Conservation (phyloP, 2,113 vertebrate species). For the Nicator chloris region DNA sequence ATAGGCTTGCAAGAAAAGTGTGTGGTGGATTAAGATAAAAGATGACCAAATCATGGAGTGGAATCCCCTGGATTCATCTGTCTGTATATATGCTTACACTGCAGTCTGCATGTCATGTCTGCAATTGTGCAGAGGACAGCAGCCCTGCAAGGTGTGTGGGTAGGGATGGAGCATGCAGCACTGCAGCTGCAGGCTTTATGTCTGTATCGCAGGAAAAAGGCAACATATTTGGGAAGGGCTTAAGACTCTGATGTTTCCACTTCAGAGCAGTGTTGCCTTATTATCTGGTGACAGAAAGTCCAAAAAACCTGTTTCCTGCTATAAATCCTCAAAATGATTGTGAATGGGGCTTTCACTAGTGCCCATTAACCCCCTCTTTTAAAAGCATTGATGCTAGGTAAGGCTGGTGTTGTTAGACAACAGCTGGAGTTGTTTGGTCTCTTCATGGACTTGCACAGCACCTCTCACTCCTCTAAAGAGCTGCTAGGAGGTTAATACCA, state of each 20-base stretch:
- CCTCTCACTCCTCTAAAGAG: neutral
- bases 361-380: neutral
- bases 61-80: neutral
- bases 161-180: neutral
- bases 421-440: neutral
- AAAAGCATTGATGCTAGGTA: neutral
- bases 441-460: neutral
- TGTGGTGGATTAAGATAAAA: neutral
- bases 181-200: neutral
- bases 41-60: neutral
- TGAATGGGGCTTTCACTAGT: neutral
- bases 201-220: neutral
- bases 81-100: neutral
- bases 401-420: neutral
- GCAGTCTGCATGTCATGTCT: neutral
- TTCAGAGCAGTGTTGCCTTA: neutral
- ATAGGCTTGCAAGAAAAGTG: neutral
- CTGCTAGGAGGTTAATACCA: neutral
- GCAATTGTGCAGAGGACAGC: neutral
- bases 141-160: neutral
- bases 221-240: neutral
- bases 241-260: neutral
- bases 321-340: neutral
- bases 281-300: neutral
- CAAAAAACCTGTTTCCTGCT: neutral